phyloP scores from a whole-genome alignment of 2,113 vertebrate species.

The Microtus richardsoni region DNA sequence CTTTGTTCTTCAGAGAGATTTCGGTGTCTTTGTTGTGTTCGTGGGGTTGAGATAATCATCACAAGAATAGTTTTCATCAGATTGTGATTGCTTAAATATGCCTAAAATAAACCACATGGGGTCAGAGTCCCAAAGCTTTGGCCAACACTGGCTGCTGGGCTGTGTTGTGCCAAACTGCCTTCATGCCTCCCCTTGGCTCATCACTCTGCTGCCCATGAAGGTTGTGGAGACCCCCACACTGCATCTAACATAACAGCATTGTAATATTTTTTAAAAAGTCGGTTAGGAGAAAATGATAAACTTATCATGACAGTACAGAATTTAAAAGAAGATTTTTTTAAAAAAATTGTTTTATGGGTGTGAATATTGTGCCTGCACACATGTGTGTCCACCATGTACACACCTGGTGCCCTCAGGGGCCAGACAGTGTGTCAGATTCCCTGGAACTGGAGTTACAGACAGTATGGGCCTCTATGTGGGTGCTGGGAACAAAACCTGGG shows the following conservation, averaged over 20 bases:
- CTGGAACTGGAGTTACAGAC: background rate
- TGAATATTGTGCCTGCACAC: background rate
- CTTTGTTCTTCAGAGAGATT: background rate
- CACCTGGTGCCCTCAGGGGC: background rate
- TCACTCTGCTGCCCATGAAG: background rate
- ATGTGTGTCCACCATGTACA: background rate
- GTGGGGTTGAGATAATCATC: background rate
- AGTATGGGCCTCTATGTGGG: background rate
- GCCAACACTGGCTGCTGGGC: background rate
- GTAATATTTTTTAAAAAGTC: slow-evolving; percentile 6
- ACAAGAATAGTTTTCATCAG: background rate
- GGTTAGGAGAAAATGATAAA: background rate
- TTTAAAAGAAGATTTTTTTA: background rate
- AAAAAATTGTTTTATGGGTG: background rate
- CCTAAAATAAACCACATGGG: background rate
- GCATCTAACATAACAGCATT: background rate
- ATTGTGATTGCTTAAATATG: background rate
- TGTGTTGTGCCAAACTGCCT: background rate
- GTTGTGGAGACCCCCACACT: background rate
- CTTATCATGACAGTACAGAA: background rate
- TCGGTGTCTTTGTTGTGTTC: background rate
- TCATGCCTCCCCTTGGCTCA: background rate
- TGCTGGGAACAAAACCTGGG: background rate
- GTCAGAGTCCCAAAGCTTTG: background rate
- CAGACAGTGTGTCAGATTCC: background rate